A percentile compares a stretch with the other conserved stretches of the same genome.
These are phyloP conservation scores for Ostrea denselamellosa DNA, from an alignment of 1,140 invertebrate species.

Conservation along the genomic window DNA sequence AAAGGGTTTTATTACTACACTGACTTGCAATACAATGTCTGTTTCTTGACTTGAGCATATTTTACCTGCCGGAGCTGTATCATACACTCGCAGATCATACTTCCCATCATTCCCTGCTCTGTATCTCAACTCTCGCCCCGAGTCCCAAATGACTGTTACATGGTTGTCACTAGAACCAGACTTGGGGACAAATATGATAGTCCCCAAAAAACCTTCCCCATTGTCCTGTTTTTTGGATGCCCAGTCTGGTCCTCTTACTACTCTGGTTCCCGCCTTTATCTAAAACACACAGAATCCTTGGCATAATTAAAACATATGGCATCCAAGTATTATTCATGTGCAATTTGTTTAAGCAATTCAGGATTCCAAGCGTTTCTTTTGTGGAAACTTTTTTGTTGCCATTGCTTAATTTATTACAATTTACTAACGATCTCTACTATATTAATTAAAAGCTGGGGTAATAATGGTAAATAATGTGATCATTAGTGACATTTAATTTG, in stretches of 20 bases:
- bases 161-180: slow-evolving; percentile 41
- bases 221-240: slow-evolving; percentile 47
- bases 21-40: no score
- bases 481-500: no score
- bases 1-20: no score
- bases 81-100: slow-evolving; percentile 59
- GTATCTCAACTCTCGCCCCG: slow-evolving; percentile 55
- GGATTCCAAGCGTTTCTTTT: no score
- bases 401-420: no score
- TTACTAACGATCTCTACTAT: no score
- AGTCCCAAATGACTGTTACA: slow-evolving; percentile 64
- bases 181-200: slow-evolving; percentile 49
- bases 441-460: no score
- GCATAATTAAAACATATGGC: no score
- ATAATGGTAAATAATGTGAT: no score
- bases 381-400: no score
- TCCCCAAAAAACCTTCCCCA: slow-evolving; percentile 46
- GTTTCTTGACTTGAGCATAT: background rate
- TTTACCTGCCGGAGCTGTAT: slow-evolving; percentile 61
- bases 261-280: slow-evolving; percentile 44
- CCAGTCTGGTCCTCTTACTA: slow-evolving; percentile 49
- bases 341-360: no score
- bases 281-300: background rate
- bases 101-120: slow-evolving; percentile 60
- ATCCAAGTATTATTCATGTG: no score